Evolutionary conservation across 2,888 invertebrate species (phyloP), one percentile per base, ranked within the genome.

Genomic region (Epirrhoe tristata): DNA sequence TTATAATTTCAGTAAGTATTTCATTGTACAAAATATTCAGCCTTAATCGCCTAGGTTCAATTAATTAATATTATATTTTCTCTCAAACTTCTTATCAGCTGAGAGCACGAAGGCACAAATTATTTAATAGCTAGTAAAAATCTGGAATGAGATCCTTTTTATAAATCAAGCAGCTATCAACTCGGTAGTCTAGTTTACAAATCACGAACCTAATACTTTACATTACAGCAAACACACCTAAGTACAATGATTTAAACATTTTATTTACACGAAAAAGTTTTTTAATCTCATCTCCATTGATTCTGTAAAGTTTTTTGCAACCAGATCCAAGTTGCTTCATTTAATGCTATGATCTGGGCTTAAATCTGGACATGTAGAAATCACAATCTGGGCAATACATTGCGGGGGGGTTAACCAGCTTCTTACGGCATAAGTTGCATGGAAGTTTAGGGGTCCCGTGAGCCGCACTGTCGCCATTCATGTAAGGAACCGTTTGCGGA

Each of bases 351-450:
- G 94, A 94, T 75, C 94, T 94, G 52, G 96, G 96, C 81, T 96
- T 96, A 87, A 97, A 97, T 81, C 96, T 94, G 71, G 97, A 97
- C 96, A 98, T 96, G 83, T 98, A 98, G 91, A 97, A 98, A 84
- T 98, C 97, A 90, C 98, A 98, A 89, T 98, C 98, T 58, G 96
- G 94, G 88, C 98, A 98, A 84, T 98, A 98, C 76, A 96, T 94
- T 43, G 96, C 96, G 12, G 97, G 96, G 14, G 96, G 95, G 57
- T 94, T 95, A 16, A 98, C 96, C 71, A 96, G 95, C 81, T 97
- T 97, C 85, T 98, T 98, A 66, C 97, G 95, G 88, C 98, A 98
- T 77, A 98, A 94, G 88, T 97, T 96, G 86, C 98, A 98, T 67
- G 96, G 96, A 8, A 95, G 93, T 66, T 96, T 95, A 77, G 96